phyloP scores from a whole-genome alignment of 2,797 vertebrate species.

The Cuniculus paca region DNA sequence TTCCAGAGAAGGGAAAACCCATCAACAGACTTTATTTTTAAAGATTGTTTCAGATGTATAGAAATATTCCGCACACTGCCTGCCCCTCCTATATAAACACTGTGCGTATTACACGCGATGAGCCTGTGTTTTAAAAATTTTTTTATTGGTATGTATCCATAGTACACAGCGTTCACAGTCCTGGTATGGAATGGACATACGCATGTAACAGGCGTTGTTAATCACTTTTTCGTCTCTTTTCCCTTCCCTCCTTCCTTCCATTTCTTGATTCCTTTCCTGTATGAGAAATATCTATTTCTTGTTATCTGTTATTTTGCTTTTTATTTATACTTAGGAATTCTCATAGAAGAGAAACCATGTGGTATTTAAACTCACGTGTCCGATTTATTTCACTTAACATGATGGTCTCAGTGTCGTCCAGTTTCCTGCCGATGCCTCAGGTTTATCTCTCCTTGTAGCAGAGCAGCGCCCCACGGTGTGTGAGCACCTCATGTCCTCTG shows the following conservation, averaged over 20 bases:
- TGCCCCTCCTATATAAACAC: background rate
- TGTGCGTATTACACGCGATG: background rate
- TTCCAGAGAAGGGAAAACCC: background rate
- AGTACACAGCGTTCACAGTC: background rate
- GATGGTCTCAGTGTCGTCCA: rapidly evolving
- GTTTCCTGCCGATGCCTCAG: background rate
- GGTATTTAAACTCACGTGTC: too few relatives aligned
- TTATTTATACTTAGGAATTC: background rate
- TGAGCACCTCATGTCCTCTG: rapidly evolving
- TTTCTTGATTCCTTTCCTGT: background rate
- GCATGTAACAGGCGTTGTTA: too few relatives aligned
- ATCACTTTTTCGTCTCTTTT: background rate
- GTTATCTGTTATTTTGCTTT: background rate
- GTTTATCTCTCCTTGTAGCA: background rate
- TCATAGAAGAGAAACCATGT: background rate
- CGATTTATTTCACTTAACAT: background rate
- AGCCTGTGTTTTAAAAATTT: background rate
- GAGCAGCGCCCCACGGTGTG: background rate
- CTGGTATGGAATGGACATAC: background rate
- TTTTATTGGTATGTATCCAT: background rate
- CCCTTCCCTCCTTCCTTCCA: background rate
- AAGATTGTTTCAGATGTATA: background rate
- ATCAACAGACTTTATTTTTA: background rate
- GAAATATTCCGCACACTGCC: background rate
- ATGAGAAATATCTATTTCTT: background rate